Percentiles rank a stretch among this genome's conserved stretches.
phyloP scores from a whole-genome alignment of 2,888 invertebrate genomes.

The Rhaphigaster nebulosa region DNA sequence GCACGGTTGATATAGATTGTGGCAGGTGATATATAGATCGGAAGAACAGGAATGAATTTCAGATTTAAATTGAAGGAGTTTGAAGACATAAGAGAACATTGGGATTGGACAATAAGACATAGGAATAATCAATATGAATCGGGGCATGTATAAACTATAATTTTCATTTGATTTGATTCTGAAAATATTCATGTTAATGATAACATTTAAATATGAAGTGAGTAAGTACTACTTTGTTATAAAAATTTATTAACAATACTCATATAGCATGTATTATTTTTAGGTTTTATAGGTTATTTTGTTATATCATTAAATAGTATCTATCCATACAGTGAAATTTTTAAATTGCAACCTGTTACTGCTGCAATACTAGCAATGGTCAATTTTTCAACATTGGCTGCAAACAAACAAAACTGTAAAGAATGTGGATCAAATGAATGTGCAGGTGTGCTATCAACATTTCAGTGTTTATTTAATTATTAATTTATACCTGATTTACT shows the following conservation, averaged over 20 bases:
- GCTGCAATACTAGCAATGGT: not conserved
- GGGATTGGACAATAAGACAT: too few species aligned
- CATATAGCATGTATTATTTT: not conserved
- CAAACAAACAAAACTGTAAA: not conserved
- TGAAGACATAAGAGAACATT: too few species aligned
- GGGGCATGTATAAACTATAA: too few species aligned
- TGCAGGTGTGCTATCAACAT: not conserved
- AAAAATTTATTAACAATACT: not conserved
- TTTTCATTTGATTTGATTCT: too few species aligned
- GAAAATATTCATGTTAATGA: too few species aligned
- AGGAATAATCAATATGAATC: too few species aligned
- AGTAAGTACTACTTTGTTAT: too few species aligned
- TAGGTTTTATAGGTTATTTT: conserved; percentile 17
- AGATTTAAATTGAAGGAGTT: too few species aligned
- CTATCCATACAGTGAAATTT: not conserved
- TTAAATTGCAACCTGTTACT: conserved; percentile 18
- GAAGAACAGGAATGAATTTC: too few species aligned
- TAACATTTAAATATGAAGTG: too few species aligned
- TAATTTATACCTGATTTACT: not conserved
- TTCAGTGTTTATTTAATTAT: not conserved
- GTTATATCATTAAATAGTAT: not conserved
- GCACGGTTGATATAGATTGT: too few species aligned
- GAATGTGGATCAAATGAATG: not conserved
- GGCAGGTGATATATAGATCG: too few species aligned
- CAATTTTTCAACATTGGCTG: not conserved